phyloP scores from a whole-genome alignment of 1,140 invertebrate genomes.

The Drosophila lacertosa region DNA sequence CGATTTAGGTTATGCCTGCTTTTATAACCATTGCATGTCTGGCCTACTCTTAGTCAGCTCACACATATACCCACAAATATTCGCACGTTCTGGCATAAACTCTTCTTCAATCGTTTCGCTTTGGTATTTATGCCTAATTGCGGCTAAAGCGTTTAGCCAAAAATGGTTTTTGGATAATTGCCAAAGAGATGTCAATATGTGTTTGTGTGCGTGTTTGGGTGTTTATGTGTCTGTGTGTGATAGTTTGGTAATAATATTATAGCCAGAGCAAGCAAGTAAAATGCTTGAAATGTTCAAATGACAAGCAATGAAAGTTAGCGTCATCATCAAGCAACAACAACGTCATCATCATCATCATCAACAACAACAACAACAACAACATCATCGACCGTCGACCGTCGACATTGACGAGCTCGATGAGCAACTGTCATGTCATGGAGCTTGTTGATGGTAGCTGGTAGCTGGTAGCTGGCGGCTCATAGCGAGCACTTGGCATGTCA shows the following conservation, averaged over 20 bases:
- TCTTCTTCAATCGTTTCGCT: constrained; percentile 20
- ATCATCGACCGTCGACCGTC: constrained; percentile 20
- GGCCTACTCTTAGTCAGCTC: background rate
- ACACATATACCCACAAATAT: constrained; percentile 28
- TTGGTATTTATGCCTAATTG: constrained; percentile 47
- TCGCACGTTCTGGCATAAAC: constrained; percentile 32
- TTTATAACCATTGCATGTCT: too few species aligned
- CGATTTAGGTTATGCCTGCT: constrained; percentile 1
- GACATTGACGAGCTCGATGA: constrained; percentile 55
- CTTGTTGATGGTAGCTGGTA: constrained; percentile 13
- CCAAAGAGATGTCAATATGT: constrained; percentile 29
- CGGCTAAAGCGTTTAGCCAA: constrained; percentile 49
- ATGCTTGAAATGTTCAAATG: constrained; percentile 54
- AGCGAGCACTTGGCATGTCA: constrained; percentile 70
- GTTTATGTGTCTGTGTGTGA: constrained; percentile 29
- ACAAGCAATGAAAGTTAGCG: constrained; percentile 71
- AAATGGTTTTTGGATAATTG: constrained; percentile 54
- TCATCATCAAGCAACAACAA: constrained; percentile 51
- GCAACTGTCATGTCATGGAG: constrained; percentile 71
- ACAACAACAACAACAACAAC: background rate
- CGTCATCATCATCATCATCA: constrained; percentile 21
- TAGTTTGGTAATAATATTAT: constrained; percentile 54
- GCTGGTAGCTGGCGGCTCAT: constrained; percentile 12
- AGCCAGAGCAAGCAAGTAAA: constrained; percentile 29
- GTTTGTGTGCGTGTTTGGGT: constrained; percentile 6